Percentiles rank a stretch among this genome's conserved stretches.
Evolutionary conservation across 2,797 vertebrate species (phyloP).

Genomic region (Gambusia yucatana): DNA sequence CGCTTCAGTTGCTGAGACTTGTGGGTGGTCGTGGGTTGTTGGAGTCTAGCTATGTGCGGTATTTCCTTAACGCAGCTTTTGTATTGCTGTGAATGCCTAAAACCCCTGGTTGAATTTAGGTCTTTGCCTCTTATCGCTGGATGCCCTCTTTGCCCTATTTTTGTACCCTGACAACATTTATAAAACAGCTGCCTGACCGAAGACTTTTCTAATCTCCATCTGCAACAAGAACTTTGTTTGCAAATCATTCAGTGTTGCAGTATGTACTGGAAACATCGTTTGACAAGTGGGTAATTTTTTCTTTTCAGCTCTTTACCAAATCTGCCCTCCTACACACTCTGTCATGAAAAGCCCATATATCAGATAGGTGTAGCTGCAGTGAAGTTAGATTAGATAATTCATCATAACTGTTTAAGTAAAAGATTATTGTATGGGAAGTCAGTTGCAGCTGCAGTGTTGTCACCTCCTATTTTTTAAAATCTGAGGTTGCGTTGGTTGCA

Average conservation of each 20-base stretch:
- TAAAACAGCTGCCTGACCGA: slow-evolving; percentile 41
- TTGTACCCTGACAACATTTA: slow-evolving; percentile 54
- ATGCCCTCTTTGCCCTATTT: slow-evolving; percentile 52
- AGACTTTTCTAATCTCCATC: slow-evolving; percentile 14
- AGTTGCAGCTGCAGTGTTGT: slow-evolving; percentile 14
- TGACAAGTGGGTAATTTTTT: neutral
- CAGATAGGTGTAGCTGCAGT: neutral
- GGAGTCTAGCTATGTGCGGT: slow-evolving; percentile 48
- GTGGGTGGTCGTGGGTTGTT: slow-evolving; percentile 62
- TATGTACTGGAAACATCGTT: neutral
- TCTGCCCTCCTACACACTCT: neutral
- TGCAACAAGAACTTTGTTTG: slow-evolving; percentile 33
- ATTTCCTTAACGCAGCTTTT: slow-evolving; percentile 64
- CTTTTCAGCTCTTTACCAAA: neutral
- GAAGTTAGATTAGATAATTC: slow-evolving; percentile 8
- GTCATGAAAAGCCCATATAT: slow-evolving; percentile 13
- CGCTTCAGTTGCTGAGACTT: slow-evolving; percentile 43
- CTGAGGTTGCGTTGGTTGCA: neutral
- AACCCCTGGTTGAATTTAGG: slow-evolving; percentile 41
- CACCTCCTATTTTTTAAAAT: slow-evolving; percentile 17
- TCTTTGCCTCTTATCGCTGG: slow-evolving; percentile 22
- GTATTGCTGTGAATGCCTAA: slow-evolving; percentile 52
- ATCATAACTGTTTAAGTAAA: slow-evolving; percentile 10
- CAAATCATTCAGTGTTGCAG: slow-evolving; percentile 13
- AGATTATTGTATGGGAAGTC: slow-evolving; percentile 10